These are phyloP conservation scores for Pseudorhombus dupliciocellatus DNA, from an alignment of 2,113 vertebrate species.

Conservation along the genomic window DNA sequence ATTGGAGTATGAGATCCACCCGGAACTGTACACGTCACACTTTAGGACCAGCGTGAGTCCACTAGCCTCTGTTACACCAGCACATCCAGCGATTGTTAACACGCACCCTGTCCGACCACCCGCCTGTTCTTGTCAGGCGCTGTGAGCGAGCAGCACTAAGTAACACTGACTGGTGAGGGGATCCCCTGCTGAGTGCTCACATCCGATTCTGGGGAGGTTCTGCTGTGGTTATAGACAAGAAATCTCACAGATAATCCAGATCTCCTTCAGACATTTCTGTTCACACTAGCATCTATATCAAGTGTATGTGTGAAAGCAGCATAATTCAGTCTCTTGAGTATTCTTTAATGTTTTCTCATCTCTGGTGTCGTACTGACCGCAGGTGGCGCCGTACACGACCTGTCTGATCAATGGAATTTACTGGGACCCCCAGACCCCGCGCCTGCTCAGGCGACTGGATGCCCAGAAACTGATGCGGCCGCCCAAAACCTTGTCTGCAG, in stretches of 20 bases:
- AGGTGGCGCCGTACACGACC: conserved; percentile 96
- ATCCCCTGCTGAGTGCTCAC: no score
- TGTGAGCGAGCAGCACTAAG: no score
- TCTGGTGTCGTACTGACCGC: conserved; percentile 15
- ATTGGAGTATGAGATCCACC: conserved; percentile 90
- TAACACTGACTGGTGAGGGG: no score
- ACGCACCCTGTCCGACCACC: background rate
- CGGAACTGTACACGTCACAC: conserved; percentile 91
- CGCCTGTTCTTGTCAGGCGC: conserved; percentile 26
- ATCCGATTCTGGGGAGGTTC: no score
- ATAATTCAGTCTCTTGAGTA: no score
- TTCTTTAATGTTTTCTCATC: background rate
- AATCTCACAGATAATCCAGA: no score
- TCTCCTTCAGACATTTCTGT: no score
- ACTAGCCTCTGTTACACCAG: no score
- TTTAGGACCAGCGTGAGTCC: conserved; percentile 91
- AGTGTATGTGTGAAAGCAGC: no score
- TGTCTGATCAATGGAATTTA: conserved; percentile 99
- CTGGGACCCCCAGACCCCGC: conserved; percentile 93
- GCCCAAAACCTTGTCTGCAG: conserved; percentile 47
- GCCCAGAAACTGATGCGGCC: conserved; percentile 85
- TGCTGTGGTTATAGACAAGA: no score
- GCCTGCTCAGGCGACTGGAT: conserved; percentile 88
- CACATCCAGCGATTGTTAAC: background rate
- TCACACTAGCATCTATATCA: no score